phyloP scores from a whole-genome alignment of 2,888 invertebrate species.

The Bombylius discolor region DNA sequence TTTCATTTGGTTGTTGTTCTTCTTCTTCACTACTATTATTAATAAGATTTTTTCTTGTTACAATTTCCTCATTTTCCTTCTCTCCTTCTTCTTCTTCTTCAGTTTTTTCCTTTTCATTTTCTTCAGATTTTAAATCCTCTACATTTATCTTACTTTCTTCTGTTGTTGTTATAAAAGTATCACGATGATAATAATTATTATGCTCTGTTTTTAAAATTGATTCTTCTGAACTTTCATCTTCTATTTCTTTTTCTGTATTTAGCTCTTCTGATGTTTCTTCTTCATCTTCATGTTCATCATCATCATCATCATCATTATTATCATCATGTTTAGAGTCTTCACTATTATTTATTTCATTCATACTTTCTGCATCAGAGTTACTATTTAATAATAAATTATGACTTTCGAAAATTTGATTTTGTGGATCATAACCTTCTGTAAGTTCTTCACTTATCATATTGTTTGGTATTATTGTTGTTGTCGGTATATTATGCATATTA shows the following conservation, averaged over 20 bases:
- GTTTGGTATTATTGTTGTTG: not conserved
- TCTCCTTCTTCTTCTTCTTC: not conserved
- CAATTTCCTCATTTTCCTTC: too few species aligned
- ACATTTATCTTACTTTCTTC: not conserved
- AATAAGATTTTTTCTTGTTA: not conserved
- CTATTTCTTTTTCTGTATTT: not conserved
- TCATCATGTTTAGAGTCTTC: slow-evolving; percentile 16
- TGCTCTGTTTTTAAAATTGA: not conserved
- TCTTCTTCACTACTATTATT: not conserved
- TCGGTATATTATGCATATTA: not conserved
- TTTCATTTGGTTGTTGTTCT: not conserved
- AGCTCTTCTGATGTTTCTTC: slow-evolving; percentile 10
- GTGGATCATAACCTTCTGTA: not conserved
- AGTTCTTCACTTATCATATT: not conserved
- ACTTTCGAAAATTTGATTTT: not conserved
- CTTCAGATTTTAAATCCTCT: too few species aligned
- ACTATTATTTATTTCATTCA: not conserved
- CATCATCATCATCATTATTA: slow-evolving; percentile 26
- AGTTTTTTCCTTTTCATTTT: not conserved
- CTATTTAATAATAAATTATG: not conserved
- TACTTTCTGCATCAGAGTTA: not conserved
- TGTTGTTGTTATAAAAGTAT: not conserved
- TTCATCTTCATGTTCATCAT: slow-evolving; percentile 31
- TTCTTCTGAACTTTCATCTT: not conserved
- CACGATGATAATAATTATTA: not conserved